Conservation (phyloP, 1,140 invertebrate species). For the Drosophila ercepeae region DNA sequence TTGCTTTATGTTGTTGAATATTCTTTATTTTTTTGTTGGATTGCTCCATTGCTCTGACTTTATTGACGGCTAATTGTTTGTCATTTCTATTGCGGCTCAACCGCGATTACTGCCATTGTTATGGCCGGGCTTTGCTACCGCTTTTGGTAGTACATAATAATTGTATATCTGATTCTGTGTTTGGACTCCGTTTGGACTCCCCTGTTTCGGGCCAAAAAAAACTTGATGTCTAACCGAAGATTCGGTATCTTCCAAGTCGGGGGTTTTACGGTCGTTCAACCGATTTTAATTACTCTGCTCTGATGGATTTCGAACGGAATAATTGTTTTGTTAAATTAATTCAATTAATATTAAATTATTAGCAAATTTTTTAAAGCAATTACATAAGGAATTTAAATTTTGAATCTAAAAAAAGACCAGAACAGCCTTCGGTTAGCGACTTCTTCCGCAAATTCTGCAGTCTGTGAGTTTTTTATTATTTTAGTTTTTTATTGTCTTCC, state of each 20-base stretch:
- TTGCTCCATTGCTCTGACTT: conserved; percentile 9
- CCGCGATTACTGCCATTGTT: conserved; percentile 30
- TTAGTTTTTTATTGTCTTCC: conserved; percentile 21
- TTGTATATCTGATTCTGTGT: conserved; percentile 28
- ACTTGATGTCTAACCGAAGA: neutral
- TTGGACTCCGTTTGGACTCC: conserved; percentile 11
- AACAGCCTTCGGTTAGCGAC: conserved; percentile 3
- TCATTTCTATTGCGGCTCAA: conserved; percentile 30
- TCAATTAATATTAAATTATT: too few relatives aligned
- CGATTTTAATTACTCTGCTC: neutral
- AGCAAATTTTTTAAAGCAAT: too few relatives aligned
- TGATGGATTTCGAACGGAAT: neutral
- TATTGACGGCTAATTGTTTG: conserved; percentile 33
- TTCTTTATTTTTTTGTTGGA: conserved; percentile 33
- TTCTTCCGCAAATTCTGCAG: conserved; percentile 38
- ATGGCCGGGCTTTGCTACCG: conserved; percentile 11
- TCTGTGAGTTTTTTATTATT: conserved; percentile 18
- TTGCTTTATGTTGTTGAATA: too few relatives aligned
- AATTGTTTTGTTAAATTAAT: neutral
- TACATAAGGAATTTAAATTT: too few relatives aligned
- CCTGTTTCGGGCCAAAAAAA: conserved; percentile 12
- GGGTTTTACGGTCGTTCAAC: neutral
- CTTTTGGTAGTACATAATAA: too few relatives aligned
- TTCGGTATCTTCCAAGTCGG: neutral
- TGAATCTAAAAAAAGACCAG: too few relatives aligned